phyloP scores from a whole-genome alignment of 2,797 vertebrate genomes.

The Pampus argenteus region DNA sequence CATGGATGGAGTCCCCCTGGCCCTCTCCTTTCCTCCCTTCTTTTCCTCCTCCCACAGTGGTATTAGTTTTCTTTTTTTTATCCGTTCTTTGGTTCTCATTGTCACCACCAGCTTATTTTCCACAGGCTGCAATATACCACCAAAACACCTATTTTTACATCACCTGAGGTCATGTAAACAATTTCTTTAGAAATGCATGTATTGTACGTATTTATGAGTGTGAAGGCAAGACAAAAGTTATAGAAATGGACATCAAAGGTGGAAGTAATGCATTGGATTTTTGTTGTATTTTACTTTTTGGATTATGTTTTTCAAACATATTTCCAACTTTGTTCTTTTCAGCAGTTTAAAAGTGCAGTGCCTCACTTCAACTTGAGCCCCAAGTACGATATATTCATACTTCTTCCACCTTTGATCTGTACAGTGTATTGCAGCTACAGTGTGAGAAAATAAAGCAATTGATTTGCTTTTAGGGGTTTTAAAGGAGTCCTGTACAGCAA shows the following conservation, averaged over 20 bases:
- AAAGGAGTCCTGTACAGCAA: slow-evolving; percentile 48
- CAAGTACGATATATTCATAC: not conserved
- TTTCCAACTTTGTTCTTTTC: slow-evolving; percentile 8
- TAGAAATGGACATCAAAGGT: slow-evolving; percentile 25
- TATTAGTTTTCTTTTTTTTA: slow-evolving; percentile 46
- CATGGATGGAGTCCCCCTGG: slow-evolving; percentile 68
- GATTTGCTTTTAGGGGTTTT: slow-evolving; percentile 40
- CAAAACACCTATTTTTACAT: slow-evolving; percentile 19
- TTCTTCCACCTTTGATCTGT: slow-evolving; percentile 53
- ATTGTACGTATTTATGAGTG: not conserved
- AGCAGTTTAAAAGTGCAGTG: slow-evolving; percentile 2
- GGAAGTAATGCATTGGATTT: slow-evolving; percentile 16
- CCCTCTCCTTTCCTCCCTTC: slow-evolving; percentile 40
- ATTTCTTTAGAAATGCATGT: slow-evolving; percentile 2
- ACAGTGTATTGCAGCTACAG: slow-evolving; percentile 77
- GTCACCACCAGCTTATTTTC: slow-evolving; percentile 70
- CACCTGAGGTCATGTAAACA: slow-evolving; percentile 14
- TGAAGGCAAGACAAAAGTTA: slow-evolving; percentile 11
- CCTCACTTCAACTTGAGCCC: not conserved
- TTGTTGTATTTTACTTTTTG: not conserved
- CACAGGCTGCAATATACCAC: slow-evolving; percentile 80
- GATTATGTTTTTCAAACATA: not conserved
- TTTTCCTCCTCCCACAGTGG: slow-evolving; percentile 54
- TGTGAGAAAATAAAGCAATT: slow-evolving; percentile 71
- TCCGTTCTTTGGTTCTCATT: slow-evolving; percentile 51